These are phyloP conservation scores for Lethenteron camtschaticum DNA, from an alignment of 2,113 vertebrate species.

Conservation along the genomic window DNA sequence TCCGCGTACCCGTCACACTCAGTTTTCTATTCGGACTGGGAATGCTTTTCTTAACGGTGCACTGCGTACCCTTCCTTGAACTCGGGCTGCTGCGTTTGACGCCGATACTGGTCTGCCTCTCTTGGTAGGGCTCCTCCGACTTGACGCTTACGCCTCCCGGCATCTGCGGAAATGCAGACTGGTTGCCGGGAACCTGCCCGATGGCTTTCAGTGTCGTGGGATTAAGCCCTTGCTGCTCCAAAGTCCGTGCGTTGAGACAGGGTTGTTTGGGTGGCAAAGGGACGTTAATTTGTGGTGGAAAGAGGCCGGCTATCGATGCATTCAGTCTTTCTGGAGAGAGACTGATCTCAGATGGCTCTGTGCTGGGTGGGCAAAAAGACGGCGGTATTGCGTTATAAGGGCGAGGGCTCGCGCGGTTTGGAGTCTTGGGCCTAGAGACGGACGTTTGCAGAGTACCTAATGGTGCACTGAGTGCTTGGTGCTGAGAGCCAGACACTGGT, in stretches of 20 bases:
- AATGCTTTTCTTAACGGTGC: no score
- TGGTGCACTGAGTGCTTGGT: conserved; percentile 38
- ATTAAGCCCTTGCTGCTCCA: conserved; percentile 95
- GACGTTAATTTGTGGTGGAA: conserved; percentile 97
- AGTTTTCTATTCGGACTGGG: no score
- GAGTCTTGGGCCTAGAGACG: conserved; percentile 69
- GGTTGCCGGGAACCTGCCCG: conserved; percentile 68
- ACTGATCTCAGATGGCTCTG: conserved; percentile 90
- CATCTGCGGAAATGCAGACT: conserved; percentile 18
- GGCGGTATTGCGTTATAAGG: conserved; percentile 86
- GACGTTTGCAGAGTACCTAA: conserved; percentile 19
- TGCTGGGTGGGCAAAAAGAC: conserved; percentile 85
- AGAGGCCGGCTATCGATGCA: conserved; percentile 87
- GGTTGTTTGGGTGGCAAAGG: conserved; percentile 70
- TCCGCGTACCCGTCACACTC: no score
- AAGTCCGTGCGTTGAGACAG: conserved; percentile 53
- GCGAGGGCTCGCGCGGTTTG: conserved; percentile 79
- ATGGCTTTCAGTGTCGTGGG: conserved; percentile 96
- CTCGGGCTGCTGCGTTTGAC: no score
- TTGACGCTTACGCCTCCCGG: neutral
- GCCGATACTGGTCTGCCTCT: no score
- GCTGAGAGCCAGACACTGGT: conserved; percentile 60
- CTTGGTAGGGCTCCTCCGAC: no score
- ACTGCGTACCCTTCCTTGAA: no score
- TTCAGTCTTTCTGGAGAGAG: conserved; percentile 90